A percentile compares a stretch with the other conserved stretches of the same genome.
Conservation (phyloP, 1,140 invertebrate species). For the Lutraria rhynchaena region DNA sequence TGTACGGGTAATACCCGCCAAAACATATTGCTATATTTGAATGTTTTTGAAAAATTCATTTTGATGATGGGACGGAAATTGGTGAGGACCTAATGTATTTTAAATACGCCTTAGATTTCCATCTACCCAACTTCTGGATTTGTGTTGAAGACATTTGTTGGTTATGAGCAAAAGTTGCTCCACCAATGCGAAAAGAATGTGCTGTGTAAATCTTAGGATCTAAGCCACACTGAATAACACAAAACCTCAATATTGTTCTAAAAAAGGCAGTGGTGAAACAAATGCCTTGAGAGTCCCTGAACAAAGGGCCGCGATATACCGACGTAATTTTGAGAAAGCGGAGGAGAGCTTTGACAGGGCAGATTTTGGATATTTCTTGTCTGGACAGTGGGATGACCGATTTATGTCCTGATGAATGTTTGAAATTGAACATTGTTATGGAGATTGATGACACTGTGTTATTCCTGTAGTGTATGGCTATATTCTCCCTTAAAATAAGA, state of each 20-base stretch:
- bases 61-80: too few species aligned
- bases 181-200: slow-evolving; percentile 37
- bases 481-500: not conserved
- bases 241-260: not conserved
- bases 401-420: slow-evolving; percentile 21
- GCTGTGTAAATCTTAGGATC: not conserved
- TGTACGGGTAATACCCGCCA: too few species aligned
- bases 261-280: slow-evolving; percentile 11
- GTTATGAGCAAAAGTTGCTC: slow-evolving; percentile 17
- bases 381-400: not conserved
- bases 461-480: not conserved
- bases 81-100: slow-evolving; percentile 13
- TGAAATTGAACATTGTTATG: slow-evolving; percentile 5
- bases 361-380: not conserved
- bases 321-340: not conserved
- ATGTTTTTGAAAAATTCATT: too few species aligned
- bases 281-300: not conserved
- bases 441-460: not conserved
- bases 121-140: slow-evolving; percentile 28
- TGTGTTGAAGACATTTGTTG: not conserved
- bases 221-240: not conserved
- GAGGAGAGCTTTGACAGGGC: slow-evolving; percentile 10
- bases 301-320: not conserved
- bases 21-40: too few species aligned
- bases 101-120: not conserved